Evolutionary conservation across 1,140 invertebrate genomes (phyloP).

Genomic region (Acromyrmex echinatior): DNA sequence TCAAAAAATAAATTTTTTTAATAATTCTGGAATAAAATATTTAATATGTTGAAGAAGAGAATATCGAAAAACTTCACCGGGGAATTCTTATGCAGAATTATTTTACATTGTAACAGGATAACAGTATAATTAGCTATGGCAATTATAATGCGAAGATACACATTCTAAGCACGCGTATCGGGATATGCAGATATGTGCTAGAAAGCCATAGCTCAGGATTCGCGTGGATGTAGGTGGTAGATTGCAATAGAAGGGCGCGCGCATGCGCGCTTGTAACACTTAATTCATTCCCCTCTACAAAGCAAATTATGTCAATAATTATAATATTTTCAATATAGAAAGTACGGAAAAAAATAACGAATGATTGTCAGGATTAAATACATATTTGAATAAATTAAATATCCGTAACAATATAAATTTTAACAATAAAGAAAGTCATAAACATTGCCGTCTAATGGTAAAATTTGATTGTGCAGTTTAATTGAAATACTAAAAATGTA

Average conservation of each 20-base stretch:
- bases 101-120: not conserved
- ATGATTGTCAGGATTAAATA: not conserved
- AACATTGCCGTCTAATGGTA: not conserved
- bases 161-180: slow-evolving; percentile 43
- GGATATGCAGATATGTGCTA: not conserved
- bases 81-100: not conserved
- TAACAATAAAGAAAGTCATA: slow-evolving; percentile 7
- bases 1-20: not conserved
- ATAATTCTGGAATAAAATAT: not conserved
- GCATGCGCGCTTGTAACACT: not conserved
- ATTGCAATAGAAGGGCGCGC: not conserved
- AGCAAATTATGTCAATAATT: not conserved
- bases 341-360: not conserved
- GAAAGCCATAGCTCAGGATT: slow-evolving; percentile 1
- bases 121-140: not conserved
- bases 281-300: not conserved
- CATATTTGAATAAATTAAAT: not conserved
- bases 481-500: slow-evolving; percentile 14
- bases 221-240: not conserved
- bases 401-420: not conserved
- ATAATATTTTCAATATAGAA: not conserved
- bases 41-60: not conserved
- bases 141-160: not conserved
- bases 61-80: not conserved
- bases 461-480: slow-evolving; percentile 9